Evolutionary conservation across 2,797 vertebrate genomes (phyloP).

Genomic region (Enteromius trimaculatus): DNA sequence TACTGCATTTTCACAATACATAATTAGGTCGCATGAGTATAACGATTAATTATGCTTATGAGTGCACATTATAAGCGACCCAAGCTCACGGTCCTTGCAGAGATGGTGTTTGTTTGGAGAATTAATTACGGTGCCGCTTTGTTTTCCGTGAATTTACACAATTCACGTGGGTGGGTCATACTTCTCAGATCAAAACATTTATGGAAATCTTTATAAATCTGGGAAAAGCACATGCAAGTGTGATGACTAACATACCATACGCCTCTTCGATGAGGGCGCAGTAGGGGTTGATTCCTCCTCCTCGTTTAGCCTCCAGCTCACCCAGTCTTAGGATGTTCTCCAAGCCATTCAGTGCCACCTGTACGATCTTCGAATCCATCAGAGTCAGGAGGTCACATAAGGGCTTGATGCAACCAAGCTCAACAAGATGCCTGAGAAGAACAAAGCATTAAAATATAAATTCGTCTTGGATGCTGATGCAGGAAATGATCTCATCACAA

Average conservation of each 20-base stretch:
- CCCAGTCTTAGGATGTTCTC: constrained; percentile 96
- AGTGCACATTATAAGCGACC: neutral
- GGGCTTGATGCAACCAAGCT: constrained; percentile 95
- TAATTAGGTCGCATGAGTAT: neutral
- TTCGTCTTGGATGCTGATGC: neutral
- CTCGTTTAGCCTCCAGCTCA: constrained; percentile 93
- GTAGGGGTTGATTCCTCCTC: constrained; percentile 94
- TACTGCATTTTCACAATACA: neutral
- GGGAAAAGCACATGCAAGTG: neutral
- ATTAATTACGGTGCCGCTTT: neutral
- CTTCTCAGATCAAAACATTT: neutral
- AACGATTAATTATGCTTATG: neutral
- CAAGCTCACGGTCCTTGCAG: neutral
- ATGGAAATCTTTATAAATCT: neutral
- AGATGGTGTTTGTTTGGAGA: neutral
- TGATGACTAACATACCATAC: constrained; percentile 81
- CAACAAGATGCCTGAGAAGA: constrained; percentile 87
- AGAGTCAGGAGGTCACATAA: constrained; percentile 96
- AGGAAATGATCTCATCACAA: neutral
- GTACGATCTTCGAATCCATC: constrained; percentile 98
- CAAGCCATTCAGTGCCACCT: constrained; percentile 93
- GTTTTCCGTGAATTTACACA: neutral
- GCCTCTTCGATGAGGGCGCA: constrained; percentile 96
- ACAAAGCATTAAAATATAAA: neutral
- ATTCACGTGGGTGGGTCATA: neutral